Evolutionary conservation across 2,888 invertebrate species (phyloP), one percentile per base, ranked within the genome.

Genomic region (Erebia palarica): DNA sequence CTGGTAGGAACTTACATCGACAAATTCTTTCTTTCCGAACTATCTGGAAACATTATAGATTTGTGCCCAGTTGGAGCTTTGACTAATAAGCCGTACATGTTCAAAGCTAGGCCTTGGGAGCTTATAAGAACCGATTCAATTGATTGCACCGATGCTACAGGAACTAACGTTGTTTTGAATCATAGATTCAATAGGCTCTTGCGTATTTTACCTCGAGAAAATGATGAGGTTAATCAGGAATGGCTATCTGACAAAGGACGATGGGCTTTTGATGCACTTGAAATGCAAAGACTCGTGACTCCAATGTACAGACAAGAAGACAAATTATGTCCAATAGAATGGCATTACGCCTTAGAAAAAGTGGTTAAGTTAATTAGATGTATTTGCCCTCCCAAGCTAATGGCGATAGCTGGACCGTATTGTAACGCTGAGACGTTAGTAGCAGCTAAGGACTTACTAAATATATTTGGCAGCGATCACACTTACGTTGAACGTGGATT

Each of bases 1-100:
- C 98, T 99, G 88, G 96, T 99, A 68, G 99, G 99, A 49, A 99
- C 99, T 0, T 99, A 99, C 82, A 98, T 99, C 0, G 98, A 99
- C 82, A 99, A 99, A 91, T 95, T 99, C 93, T 98, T 99, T 86
- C 94, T 98, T 64, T 98, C 99, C 0, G 99, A 99, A 89, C 89
- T 99, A 21, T 99, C 99, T 13, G 99, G 99, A 47, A 99, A 99
- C 85, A 96, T 99, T 63, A 99, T 99, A 78, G 99, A 99, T 91
- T 94, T 99, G 76, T 99, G 99, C 85, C 99, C 99, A 9, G 99
- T 99, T 7, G 99, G 99, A 68, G 99, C 99, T 0, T 93, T 99
- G 44, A 99, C 99, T 8, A 97, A 97, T 76, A 99, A 99, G 84
- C 99, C 99, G 0, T 99, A 99, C 84, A 95, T 97, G 84, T 99